phyloP scores from a whole-genome alignment of 1,140 invertebrate species.

The Chlorops oryzae region DNA sequence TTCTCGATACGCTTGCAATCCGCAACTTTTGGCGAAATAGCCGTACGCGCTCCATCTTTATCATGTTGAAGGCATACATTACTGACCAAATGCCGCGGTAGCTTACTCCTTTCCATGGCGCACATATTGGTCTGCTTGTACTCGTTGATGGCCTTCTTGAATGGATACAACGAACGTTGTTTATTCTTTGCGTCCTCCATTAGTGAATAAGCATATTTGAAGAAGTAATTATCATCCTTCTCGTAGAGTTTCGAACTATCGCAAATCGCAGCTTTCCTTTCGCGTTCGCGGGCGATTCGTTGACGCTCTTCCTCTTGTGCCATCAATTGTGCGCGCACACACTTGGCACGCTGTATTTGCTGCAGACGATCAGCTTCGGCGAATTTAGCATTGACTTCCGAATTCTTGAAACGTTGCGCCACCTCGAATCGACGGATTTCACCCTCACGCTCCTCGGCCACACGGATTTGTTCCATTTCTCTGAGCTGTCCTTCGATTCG shows the following conservation, averaged over 20 bases:
- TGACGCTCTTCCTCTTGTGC: slow-evolving; percentile 11
- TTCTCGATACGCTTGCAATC: too few relatives aligned
- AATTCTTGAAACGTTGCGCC: slow-evolving; percentile 17
- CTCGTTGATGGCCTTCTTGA: slow-evolving; percentile 28
- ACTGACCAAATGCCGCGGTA: slow-evolving; percentile 13
- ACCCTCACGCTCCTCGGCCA: slow-evolving; percentile 10
- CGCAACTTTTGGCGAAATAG: neutral
- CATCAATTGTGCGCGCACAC: neutral
- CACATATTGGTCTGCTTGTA: slow-evolving; percentile 18
- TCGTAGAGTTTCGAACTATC: slow-evolving; percentile 4
- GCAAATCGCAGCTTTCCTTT: neutral
- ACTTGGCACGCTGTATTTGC: neutral
- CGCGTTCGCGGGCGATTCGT: neutral
- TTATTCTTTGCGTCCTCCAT: slow-evolving; percentile 33
- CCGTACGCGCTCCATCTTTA: neutral
- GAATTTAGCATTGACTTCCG: slow-evolving; percentile 12
- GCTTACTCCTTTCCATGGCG: too few relatives aligned
- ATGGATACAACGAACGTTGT: slow-evolving; percentile 27
- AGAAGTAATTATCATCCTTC: slow-evolving; percentile 32
- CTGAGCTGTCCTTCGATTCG: slow-evolving; percentile 23
- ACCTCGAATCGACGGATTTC: slow-evolving; percentile 18
- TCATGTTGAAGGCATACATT: too few relatives aligned
- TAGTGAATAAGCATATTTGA: slow-evolving; percentile 37
- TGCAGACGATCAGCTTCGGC: slow-evolving; percentile 1
- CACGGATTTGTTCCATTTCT: slow-evolving; percentile 25